A percentile compares a stretch with the other conserved stretches of the same genome.
Conservation (phyloP, 2,113 vertebrate genomes). For the Miniopterus natalensis region DNA sequence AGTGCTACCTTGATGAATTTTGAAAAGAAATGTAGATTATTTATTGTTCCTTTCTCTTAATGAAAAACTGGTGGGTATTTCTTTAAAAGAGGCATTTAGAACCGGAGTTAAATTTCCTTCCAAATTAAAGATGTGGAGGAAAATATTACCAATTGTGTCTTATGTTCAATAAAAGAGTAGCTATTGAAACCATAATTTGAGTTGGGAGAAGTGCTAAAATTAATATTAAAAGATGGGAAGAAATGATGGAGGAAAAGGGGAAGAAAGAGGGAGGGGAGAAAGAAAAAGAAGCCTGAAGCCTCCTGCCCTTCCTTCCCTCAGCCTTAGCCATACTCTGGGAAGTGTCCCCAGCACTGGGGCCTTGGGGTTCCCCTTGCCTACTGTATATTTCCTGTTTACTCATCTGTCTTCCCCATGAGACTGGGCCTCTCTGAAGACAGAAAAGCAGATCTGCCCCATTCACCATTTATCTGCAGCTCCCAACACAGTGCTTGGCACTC, state of each 20-base stretch:
- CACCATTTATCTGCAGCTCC: neutral
- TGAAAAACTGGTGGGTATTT: conserved; percentile 25
- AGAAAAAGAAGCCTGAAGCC: neutral
- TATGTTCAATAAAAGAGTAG: conserved; percentile 46
- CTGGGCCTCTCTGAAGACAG: neutral
- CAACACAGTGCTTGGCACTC: neutral
- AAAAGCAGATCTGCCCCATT: neutral
- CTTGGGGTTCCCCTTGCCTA: neutral
- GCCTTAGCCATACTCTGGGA: neutral
- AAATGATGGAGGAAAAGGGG: neutral
- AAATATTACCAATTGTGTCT: conserved; percentile 38
- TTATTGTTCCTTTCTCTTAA: conserved; percentile 45
- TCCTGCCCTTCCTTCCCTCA: neutral
- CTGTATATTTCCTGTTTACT: neutral
- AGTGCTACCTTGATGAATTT: conserved; percentile 39
- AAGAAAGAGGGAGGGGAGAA: neutral
- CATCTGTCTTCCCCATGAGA: neutral
- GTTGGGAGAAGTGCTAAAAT: neutral
- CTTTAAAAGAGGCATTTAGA: conserved; percentile 50
- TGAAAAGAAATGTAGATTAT: conserved; percentile 56
- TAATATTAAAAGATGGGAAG: neutral
- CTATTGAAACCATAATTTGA: conserved; percentile 61
- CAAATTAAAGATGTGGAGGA: conserved; percentile 37
- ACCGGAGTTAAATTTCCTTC: conserved; percentile 48
- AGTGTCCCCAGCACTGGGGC: neutral